Evolutionary conservation across 1,140 invertebrate species (phyloP), one percentile per base, ranked within the genome.

Genomic region (Drosophila aff.): DNA sequence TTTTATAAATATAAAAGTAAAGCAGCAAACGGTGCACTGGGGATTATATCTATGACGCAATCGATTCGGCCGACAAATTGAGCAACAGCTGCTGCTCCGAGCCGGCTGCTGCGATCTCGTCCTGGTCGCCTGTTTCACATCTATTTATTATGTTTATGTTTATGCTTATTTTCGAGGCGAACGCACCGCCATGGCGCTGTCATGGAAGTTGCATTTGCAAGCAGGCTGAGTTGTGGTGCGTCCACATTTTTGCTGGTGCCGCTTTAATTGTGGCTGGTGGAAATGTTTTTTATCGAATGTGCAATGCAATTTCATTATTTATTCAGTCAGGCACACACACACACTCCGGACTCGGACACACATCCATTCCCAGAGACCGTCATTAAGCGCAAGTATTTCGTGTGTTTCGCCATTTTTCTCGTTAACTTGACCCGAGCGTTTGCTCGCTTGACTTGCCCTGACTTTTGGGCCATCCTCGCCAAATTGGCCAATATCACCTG

Each of bases 201-300:
- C 83, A 84, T 64, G 77, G 67, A 59, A 78, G 81, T 84, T 79
- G 82, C 79, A 86, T 71, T 71, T 89, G 82, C 69, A 21, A 47
- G 62, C 36, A 10, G 53, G 9, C 53, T 57, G 18, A 57, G 23
- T 57, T 26, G 73, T 50, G 68, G 68, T 66, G 67, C 78, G 66
- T 79, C 83, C 69, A 89, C 81, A 84, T 81, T 84, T 89, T 90
- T 81, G 47, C 41, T 76, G 59, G 57, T 75, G 55, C 58, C 69
- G 77, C 44, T 79, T 90, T 90, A 81, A 90, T 90, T 79, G 74
- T 67, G 53, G 58, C 62, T 55, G 46, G 68, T 71, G 63, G 49
- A 61, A 67, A 50, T 69, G 44, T 78, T 77, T 82, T 86, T 82
- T 87, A 89, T 87, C 67, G 67, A 89, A 81, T 89, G 74, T 71